Percentiles rank a stretch among this genome's conserved stretches.
Evolutionary conservation across 2,113 vertebrate species (phyloP).

Genomic region (Oceanites oceanicus): DNA sequence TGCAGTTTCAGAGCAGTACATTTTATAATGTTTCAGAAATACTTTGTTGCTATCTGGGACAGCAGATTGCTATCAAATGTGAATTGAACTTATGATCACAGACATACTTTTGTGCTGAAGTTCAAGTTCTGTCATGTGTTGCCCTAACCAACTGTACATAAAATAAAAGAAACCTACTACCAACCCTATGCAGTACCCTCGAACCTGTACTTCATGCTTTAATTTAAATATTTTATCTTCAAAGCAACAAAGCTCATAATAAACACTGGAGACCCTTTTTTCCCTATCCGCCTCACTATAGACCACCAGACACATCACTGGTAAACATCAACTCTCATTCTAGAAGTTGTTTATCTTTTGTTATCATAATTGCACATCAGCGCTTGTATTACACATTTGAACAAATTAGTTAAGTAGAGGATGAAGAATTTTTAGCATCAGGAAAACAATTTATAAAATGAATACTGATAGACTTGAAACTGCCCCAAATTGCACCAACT

Average conservation of each 20-base stretch:
- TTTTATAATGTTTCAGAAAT: background rate
- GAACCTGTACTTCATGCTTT: background rate
- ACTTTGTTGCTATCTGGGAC: background rate
- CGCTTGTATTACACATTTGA: background rate
- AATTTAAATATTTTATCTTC: background rate
- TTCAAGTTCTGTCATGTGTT: background rate
- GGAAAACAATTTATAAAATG: background rate
- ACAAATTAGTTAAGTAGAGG: background rate
- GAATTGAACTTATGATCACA: background rate
- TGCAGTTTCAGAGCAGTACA: background rate
- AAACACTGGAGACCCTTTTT: background rate
- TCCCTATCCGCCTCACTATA: background rate
- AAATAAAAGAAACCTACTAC: background rate
- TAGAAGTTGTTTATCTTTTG: background rate
- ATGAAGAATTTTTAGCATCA: background rate
- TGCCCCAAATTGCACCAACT: background rate
- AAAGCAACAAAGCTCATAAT: background rate
- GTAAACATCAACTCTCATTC: background rate
- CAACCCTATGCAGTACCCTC: background rate
- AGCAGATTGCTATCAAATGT: background rate
- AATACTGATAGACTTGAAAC: background rate
- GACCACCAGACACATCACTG: background rate
- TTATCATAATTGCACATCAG: background rate
- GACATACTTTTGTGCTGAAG: background rate
- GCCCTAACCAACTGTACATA: background rate